A percentile compares a stretch with the other conserved stretches of the same genome.
phyloP scores from a whole-genome alignment of 1,140 invertebrate species.

The Dinoponera quadriceps region DNA sequence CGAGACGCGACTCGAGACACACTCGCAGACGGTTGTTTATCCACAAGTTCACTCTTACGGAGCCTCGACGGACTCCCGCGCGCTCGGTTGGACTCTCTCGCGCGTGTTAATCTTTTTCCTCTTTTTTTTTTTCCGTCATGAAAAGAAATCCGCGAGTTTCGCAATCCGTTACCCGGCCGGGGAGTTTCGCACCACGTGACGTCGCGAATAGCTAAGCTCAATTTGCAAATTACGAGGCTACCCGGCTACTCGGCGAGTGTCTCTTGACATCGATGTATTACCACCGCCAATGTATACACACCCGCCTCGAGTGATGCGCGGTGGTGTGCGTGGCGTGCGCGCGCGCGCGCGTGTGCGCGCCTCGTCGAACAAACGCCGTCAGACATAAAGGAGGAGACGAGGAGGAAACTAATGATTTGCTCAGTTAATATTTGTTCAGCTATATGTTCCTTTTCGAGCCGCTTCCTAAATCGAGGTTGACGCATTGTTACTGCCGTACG shows the following conservation, averaged over 20 bases:
- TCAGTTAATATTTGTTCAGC: constrained; percentile 82
- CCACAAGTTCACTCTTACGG: too few species aligned
- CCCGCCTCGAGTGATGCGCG: too few species aligned
- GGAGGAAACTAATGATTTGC: constrained; percentile 80
- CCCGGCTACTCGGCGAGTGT: constrained; percentile 18
- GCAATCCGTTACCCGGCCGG: constrained; percentile 11
- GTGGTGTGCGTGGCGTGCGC: background rate
- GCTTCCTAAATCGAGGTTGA: constrained; percentile 85
- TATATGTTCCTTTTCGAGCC: constrained; percentile 79
- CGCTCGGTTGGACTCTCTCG: too few species aligned
- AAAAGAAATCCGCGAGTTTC: constrained; percentile 7
- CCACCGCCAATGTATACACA: background rate
- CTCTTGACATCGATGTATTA: constrained; percentile 45
- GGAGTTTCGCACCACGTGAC: constrained; percentile 45
- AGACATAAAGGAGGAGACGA: constrained; percentile 49
- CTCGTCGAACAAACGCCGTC: constrained; percentile 53
- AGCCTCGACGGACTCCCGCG: too few species aligned
- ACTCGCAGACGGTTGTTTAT: too few species aligned
- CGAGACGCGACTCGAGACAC: too few species aligned
- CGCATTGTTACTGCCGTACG: constrained; percentile 82
- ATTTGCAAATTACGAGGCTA: constrained; percentile 64
- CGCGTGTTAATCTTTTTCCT: too few species aligned
- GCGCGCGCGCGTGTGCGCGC: background rate
- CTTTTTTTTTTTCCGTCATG: too few species aligned
- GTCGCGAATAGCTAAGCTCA: constrained; percentile 58